These are phyloP conservation scores for Scotopteryx bipunctaria DNA, from an alignment of 2,888 invertebrate genomes.

Conservation along the genomic window DNA sequence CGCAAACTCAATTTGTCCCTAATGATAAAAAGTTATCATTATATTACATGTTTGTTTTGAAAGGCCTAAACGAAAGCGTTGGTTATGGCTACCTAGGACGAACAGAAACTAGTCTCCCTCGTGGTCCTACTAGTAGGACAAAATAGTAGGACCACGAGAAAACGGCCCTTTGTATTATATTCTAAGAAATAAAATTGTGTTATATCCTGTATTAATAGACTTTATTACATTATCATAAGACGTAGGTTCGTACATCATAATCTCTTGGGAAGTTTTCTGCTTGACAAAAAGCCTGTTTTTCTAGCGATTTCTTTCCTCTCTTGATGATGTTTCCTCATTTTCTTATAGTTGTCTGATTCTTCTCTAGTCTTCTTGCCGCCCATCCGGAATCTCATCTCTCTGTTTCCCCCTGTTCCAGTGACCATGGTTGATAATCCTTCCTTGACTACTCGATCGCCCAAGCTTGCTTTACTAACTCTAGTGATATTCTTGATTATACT, in stretches of 20 bases:
- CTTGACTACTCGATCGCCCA: slow-evolving; percentile 88
- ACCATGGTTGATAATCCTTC: slow-evolving; percentile 80
- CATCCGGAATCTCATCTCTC: slow-evolving; percentile 91
- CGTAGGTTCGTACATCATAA: slow-evolving; percentile 42
- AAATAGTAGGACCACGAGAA: slow-evolving; percentile 18
- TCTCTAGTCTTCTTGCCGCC: slow-evolving; percentile 73
- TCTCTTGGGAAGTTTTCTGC: slow-evolving; percentile 59
- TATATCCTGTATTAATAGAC: too few relatives aligned
- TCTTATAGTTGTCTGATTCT: slow-evolving; percentile 81
- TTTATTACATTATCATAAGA: slow-evolving; percentile 21
- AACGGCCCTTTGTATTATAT: too few relatives aligned
- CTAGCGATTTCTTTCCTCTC: slow-evolving; percentile 86
- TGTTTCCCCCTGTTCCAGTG: slow-evolving; percentile 86
- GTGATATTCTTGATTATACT: slow-evolving; percentile 77
- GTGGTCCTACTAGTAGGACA: background rate
- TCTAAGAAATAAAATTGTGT: too few relatives aligned
- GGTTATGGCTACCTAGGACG: too few relatives aligned
- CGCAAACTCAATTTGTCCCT: background rate
- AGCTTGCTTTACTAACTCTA: slow-evolving; percentile 84
- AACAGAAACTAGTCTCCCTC: too few relatives aligned
- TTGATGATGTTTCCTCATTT: slow-evolving; percentile 86
- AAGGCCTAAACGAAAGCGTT: too few relatives aligned
- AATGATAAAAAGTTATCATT: slow-evolving; percentile 3
- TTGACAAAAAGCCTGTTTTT: slow-evolving; percentile 68
- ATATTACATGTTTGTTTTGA: background rate